Base-by-base conservation (phyloP, 2,113 vertebrate genomes). In the Parus major region DNA sequence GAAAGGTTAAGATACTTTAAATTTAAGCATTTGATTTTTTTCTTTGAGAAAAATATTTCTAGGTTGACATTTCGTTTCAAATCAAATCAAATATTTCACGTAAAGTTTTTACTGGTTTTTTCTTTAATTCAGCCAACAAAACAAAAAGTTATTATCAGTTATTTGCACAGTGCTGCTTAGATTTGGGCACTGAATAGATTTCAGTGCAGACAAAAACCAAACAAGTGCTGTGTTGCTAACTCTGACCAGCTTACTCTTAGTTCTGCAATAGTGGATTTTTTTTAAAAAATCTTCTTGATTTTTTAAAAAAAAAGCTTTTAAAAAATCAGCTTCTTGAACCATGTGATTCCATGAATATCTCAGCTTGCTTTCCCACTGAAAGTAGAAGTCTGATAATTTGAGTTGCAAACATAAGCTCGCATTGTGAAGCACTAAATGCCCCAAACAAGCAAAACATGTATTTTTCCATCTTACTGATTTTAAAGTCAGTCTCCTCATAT, bases 321-420 rank as follows among this genome's bases (percentile, higher is more conserved):
- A n/a, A n/a, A n/a, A n/a, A n/a, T n/a, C 71, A 93, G 90, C 63
- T 92, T 73, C 88, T 78, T 59, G 68, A 86, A 55, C 68, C 85
- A 63, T 52, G n/a, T 42, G 82, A 88, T 78, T 42, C 35, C 29
- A 65, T 47, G 25, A 78, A 88, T 77, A 77, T 41, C 86, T 65
- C 75, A 80, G 20, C 72, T 80, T 87, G 4, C 39, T 59, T 82
- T 89, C 49, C 55, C 46, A 85, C 47, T 86, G 47, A 47, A 92
- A 86, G 60, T 2, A 47, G 57, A 88, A 39, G 18, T 71, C 69
- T 86, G 53, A 49, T 47, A 33, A 78, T 64, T 21, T 59, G 64
- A 44, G 55, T 64, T 73, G 59, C 92, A 94, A 93, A 70, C 42
- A 71, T 16, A 65, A 77, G 9, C 35, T 70, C 10, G 1, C 9